Evolutionary conservation across 2,113 vertebrate genomes (phyloP), one percentile per base, ranked within the genome.

Genomic region (Seriola dumerili): DNA sequence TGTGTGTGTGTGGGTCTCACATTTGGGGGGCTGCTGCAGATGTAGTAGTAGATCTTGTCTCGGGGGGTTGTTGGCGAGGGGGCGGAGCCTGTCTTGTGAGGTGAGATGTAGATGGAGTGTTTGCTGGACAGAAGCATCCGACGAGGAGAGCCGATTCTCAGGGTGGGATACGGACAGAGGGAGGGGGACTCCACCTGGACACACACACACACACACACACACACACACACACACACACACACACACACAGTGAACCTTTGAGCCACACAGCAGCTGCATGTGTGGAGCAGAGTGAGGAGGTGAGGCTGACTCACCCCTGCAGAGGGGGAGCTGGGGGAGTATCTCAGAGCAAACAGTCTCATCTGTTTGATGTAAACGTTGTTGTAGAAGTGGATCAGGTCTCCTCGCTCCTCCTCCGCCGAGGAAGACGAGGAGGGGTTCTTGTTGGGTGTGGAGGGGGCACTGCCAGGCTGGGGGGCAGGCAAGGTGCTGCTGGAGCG

Each of bases 331-430:
- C 76, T 88, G 5, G 94, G 85, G 0, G 96, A 97, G 68, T 97
- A 99, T 83, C 96, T 97, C 52, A 97, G 85, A 75, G 96, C 97
- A 16, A 98, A 98, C 1, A 81, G 86, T 40, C 95, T 94, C 34
- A 98, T 97, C 69, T 96, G 95, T 70, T 96, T 96, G 12, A 96
- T 93, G 72, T 97, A 98, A 84, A 97, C 81, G 5, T 88, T 95
- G 90, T 98, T 98, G 81, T 98, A 98, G 93, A 98, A 98, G 58
- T 96, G 96, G 79, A 98, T 98, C 46, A 98, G 96, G 90, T 98
- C 97, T 3, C 97, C 97, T 4, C 96, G 92, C 80, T 98, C 96
- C 21, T 97, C 97, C 79, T 96, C 96, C 25, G 94, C 0, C 86
- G 95, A 90, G 0, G 84, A 92, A 3, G 96, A 94, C 12, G 81